Evolutionary conservation across 1,140 invertebrate genomes (phyloP), one percentile per base, ranked within the genome.

Genomic region (Melipona quadrifasciata): DNA sequence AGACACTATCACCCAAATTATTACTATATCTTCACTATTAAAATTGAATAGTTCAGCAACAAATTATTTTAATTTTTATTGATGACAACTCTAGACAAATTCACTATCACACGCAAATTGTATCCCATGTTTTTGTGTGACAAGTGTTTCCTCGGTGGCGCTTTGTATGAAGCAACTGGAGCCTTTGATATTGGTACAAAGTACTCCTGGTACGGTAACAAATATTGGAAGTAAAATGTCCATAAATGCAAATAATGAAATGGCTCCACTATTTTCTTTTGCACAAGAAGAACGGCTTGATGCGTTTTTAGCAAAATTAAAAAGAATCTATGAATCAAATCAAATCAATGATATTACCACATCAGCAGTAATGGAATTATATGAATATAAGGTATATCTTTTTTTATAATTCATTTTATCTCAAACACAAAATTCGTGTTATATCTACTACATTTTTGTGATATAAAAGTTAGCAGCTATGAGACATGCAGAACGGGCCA

Each of bases 331-430:
- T 24, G 90, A 95, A 1, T 92, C 92, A 14, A 93, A 94, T 87
- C 91, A 96, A 93, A 92, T 96, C 55, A 90, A 88, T 0, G 95
- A 96, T 86, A 94, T 96, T 77, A 93, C 96, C 1, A 96, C 96
- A 3, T 97, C 96, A 2, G 95, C 96, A 55, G 95, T 97, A 5
- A 97, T 97, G 95, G 97, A 97, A 91, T 90, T 97, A 72, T 97
- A 97, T 84, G 96, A 97, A 64, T 97, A 96, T 89, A 97, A 97
- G 88, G 93, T 93, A 91, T 19, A 19, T 68, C 12, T 19, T 85
- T 31, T 61, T 65, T 64, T 64, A 61, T 27, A 82, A 51, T 72
- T 47, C 24, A 58, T 21, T 53, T 11, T 61, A 61, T 17, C 16
- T 27, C 61, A 70, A 79, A 55, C 19, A 21, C 12, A 78, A 51